Evolutionary conservation across 2,797 vertebrate species (phyloP).

Genomic region (Pelodytes ibericus): DNA sequence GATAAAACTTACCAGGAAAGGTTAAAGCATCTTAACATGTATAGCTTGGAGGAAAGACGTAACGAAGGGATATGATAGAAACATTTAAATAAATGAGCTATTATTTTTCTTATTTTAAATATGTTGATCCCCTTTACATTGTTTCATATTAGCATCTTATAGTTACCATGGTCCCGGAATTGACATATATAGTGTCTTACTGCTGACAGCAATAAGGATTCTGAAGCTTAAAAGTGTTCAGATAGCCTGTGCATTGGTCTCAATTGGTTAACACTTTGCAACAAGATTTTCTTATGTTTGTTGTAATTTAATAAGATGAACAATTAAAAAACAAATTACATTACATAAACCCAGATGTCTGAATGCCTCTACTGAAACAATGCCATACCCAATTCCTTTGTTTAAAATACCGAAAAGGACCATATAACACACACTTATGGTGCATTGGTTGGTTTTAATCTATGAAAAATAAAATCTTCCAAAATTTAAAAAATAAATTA

Average conservation of each 20-base stretch:
- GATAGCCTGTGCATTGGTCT: background rate
- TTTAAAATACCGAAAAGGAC: background rate
- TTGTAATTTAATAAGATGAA: conserved; percentile 18
- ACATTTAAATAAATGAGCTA: too few species aligned
- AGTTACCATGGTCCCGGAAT: background rate
- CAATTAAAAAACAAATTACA: conserved; percentile 26
- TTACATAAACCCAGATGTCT: conserved; percentile 2
- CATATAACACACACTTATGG: background rate
- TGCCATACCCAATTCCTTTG: background rate
- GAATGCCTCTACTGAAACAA: background rate
- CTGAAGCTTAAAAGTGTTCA: background rate
- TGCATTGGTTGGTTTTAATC: conserved; percentile 13
- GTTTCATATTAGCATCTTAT: background rate
- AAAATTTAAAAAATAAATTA: conserved; percentile 13
- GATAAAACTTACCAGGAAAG: too few species aligned
- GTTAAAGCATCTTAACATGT: too few species aligned
- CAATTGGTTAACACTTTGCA: conserved; percentile 1
- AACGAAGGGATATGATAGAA: too few species aligned
- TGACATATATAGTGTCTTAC: background rate
- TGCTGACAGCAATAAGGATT: conserved; percentile 11
- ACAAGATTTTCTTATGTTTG: conserved; percentile 15
- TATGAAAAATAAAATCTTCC: background rate
- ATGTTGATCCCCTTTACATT: background rate
- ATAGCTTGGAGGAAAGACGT: too few species aligned
- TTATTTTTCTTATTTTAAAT: too few species aligned